Evolutionary conservation across 2,113 vertebrate species (phyloP).

Genomic region (Pterocles orientalis): DNA sequence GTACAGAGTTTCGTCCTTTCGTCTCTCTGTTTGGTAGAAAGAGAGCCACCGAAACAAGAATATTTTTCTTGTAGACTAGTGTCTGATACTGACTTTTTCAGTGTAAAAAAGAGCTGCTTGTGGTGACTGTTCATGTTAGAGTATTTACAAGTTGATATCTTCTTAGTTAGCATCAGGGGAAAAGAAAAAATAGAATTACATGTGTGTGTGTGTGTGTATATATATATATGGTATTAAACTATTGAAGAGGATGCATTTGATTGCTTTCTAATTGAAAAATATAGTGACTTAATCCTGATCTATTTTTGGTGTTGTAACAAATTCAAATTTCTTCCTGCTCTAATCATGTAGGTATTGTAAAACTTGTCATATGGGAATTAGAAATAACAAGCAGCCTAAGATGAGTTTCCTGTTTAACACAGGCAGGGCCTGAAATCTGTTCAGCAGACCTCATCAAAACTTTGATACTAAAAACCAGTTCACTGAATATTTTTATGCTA

Average conservation of each 20-base stretch:
- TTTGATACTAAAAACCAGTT: background rate
- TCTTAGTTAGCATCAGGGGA: background rate
- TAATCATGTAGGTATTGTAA: background rate
- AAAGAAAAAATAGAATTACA: background rate
- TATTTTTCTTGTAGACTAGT: background rate
- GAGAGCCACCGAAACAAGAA: background rate
- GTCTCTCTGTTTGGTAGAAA: background rate
- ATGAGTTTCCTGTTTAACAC: background rate
- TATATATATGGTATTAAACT: background rate
- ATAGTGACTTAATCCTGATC: background rate
- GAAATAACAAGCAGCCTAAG: background rate
- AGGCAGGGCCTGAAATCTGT: background rate
- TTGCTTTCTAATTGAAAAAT: background rate
- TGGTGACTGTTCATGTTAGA: background rate
- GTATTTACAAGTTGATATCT: background rate
- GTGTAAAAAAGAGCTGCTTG: background rate
- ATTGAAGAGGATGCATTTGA: background rate
- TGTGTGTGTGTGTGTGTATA: background rate
- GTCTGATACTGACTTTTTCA: background rate
- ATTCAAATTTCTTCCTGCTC: background rate
- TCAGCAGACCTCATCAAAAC: background rate
- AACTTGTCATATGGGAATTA: background rate
- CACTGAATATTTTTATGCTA: background rate
- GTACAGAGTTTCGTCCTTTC: constrained; percentile 47
- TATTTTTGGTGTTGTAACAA: background rate